Evolutionary conservation across 2,113 vertebrate genomes (phyloP).

Genomic region (Saccopteryx bilineata): DNA sequence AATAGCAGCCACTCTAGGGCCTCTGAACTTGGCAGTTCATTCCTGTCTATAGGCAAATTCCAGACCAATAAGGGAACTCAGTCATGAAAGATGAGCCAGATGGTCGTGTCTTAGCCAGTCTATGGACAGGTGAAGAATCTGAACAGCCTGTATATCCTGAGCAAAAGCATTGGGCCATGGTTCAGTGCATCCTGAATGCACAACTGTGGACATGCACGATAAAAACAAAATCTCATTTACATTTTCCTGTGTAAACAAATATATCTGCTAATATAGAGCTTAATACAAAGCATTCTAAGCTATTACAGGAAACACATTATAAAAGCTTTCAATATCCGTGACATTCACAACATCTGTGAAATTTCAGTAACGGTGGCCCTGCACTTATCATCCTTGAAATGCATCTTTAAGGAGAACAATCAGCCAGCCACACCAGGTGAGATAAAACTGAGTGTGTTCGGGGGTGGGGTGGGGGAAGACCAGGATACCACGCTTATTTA

Average conservation of each 20-base stretch:
- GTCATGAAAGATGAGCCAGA: background rate
- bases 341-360: background rate
- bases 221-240: conserved; percentile 16
- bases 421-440: background rate
- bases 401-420: background rate
- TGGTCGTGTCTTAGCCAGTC: background rate
- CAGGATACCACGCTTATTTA: background rate
- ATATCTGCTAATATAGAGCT: background rate
- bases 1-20: background rate
- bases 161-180: background rate
- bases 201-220: background rate
- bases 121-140: background rate
- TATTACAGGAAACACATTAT: background rate
- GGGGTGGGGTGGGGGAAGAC: background rate
- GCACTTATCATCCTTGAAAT: background rate
- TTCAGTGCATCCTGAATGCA: background rate
- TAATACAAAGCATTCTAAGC: background rate
- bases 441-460: background rate
- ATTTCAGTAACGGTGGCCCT: background rate
- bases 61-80: background rate
- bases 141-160: background rate
- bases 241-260: background rate
- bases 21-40: background rate
- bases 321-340: background rate
- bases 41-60: background rate